These are phyloP conservation scores for Eulemur mongoz DNA, from an alignment of 2,797 vertebrate species.

Conservation along the genomic window DNA sequence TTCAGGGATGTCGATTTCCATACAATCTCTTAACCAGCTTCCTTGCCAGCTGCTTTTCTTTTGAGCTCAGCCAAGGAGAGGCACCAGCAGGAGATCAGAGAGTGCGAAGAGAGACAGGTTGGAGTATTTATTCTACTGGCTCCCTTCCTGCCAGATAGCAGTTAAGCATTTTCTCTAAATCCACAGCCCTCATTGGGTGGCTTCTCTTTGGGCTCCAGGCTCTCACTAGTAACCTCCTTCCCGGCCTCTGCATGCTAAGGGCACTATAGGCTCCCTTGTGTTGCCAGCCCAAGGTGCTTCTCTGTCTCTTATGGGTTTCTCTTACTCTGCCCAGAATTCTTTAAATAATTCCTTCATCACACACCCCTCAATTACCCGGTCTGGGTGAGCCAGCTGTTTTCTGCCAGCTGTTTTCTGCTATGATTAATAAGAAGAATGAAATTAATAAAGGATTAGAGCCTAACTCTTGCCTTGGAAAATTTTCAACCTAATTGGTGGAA, in stretches of 20 bases:
- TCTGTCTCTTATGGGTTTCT: background rate
- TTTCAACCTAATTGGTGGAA: background rate
- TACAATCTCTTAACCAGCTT: background rate
- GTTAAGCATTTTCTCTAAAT: background rate
- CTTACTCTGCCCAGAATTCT: background rate
- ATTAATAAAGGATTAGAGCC: background rate
- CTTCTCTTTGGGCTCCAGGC: background rate
- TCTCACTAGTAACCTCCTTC: background rate
- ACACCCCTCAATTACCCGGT: background rate
- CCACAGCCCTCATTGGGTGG: background rate
- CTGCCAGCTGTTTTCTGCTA: background rate
- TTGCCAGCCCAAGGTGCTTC: background rate
- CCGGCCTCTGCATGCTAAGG: background rate
- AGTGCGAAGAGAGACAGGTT: background rate
- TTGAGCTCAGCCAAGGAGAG: background rate
- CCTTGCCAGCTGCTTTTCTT: background rate
- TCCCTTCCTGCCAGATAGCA: background rate
- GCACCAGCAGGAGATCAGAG: background rate
- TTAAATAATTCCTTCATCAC: background rate
- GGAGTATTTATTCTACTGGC: too few species aligned
- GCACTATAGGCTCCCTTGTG: background rate
- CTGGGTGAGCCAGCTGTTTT: background rate
- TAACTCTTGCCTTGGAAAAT: background rate
- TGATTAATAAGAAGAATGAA: background rate
- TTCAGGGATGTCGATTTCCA: background rate